These are phyloP conservation scores for Acronicta psi DNA, from an alignment of 2,888 invertebrate genomes.

Conservation along the genomic window DNA sequence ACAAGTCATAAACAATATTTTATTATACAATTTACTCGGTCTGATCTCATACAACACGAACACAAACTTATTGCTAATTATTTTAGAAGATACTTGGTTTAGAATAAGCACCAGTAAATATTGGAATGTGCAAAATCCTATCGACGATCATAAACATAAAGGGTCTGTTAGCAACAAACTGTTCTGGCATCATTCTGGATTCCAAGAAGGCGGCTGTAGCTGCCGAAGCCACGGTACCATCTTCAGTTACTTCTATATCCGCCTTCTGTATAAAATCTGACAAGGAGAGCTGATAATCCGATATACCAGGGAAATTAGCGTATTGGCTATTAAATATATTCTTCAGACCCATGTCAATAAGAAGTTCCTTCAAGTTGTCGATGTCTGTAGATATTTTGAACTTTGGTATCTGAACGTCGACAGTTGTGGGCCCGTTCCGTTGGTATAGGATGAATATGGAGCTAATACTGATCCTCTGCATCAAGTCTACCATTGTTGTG, in stretches of 20 bases:
- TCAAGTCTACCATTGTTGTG: slow-evolving; percentile 79
- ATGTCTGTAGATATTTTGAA: slow-evolving; percentile 88
- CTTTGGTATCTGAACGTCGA: slow-evolving; percentile 89
- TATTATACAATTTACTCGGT: slow-evolving; percentile 11
- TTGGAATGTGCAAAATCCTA: slow-evolving; percentile 65
- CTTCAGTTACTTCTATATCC: slow-evolving; percentile 78
- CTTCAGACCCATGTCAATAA: slow-evolving; percentile 78
- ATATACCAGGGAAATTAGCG: slow-evolving; percentile 71
- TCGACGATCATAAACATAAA: slow-evolving; percentile 83
- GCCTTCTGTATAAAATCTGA: slow-evolving; percentile 81
- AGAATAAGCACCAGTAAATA: slow-evolving; percentile 81
- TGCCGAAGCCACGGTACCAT: slow-evolving; percentile 73
- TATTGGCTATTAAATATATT: slow-evolving; percentile 68
- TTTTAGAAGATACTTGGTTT: slow-evolving; percentile 71
- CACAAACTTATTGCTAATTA: slow-evolving; percentile 6
- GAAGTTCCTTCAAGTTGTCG: slow-evolving; percentile 80
- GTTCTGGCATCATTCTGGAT: slow-evolving; percentile 58
- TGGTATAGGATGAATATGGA: slow-evolving; percentile 81
- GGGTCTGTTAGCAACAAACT: slow-evolving; percentile 73
- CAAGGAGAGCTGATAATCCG: slow-evolving; percentile 67
- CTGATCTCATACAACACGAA: not conserved
- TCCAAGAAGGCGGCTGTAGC: slow-evolving; percentile 63
- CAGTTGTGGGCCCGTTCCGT: slow-evolving; percentile 72
- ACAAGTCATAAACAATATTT: slow-evolving; percentile 5
- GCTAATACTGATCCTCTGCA: slow-evolving; percentile 81